Conservation (phyloP, 2,113 vertebrate species). For the Cryptomyrus ogoouensis region DNA sequence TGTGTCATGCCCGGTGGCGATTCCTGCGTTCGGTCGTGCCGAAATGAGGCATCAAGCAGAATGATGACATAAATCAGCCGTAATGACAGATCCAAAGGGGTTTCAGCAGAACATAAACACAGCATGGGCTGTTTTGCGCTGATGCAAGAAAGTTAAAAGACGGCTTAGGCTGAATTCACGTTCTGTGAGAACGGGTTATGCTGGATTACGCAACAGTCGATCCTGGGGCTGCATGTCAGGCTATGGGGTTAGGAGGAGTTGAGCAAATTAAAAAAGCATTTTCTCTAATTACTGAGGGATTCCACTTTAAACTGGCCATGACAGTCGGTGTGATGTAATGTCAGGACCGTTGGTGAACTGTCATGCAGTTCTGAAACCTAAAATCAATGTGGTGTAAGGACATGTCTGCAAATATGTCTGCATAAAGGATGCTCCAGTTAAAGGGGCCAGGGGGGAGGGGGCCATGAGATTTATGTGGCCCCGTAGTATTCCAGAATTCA, state of each 20-base stretch:
- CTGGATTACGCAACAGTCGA: not conserved
- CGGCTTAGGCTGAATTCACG: not conserved
- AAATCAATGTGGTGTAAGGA: constrained; percentile 47
- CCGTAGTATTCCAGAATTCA: constrained; percentile 55
- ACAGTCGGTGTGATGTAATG: constrained; percentile 65
- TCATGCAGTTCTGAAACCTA: constrained; percentile 62
- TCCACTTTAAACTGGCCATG: constrained; percentile 41
- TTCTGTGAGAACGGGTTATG: constrained; percentile 11
- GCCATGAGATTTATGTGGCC: constrained; percentile 42
- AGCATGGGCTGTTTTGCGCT: not conserved
- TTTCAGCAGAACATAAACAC: not conserved
- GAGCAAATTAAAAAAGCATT: not conserved
- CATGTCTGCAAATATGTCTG: not conserved
- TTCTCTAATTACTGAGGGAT: constrained; percentile 39
- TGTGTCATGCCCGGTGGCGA: constrained; percentile 21
- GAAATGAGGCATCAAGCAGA: not conserved
- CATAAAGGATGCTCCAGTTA: constrained; percentile 40
- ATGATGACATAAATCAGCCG: not conserved
- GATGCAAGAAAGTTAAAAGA: constrained; percentile 1
- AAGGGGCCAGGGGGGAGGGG: constrained; percentile 39
- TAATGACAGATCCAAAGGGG: not conserved
- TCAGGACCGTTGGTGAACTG: constrained; percentile 49
- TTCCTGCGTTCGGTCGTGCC: not conserved
- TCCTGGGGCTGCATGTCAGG: constrained; percentile 12
- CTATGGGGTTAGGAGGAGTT: not conserved